Evolutionary conservation across 2,888 invertebrate species (phyloP).

Genomic region (Oscheius sp.): DNA sequence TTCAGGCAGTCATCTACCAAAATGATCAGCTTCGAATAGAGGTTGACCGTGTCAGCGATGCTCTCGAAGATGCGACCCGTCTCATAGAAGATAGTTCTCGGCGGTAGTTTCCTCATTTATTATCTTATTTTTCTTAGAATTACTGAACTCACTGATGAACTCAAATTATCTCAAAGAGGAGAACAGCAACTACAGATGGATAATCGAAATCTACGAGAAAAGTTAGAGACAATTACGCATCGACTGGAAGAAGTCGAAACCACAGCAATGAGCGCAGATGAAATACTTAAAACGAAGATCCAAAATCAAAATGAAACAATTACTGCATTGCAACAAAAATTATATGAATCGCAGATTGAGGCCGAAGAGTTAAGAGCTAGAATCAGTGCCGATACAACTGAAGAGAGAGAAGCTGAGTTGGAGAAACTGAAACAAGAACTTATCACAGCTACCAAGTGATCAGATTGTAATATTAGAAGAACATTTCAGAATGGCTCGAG

Average conservation of each 20-base stretch:
- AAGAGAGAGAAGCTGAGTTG: conserved; percentile 62
- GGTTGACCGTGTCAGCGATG: conserved; percentile 54
- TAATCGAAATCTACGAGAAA: conserved; percentile 25
- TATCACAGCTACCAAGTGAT: conserved; percentile 39
- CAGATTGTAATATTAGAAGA: not conserved
- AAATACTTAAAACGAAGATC: conserved; percentile 15
- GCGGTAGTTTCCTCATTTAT: conserved; percentile 37
- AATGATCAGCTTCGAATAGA: conserved; percentile 63
- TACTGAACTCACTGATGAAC: conserved; percentile 29
- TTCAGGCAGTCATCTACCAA: conserved; percentile 58
- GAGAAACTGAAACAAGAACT: conserved; percentile 56
- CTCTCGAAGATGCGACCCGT: conserved; percentile 62
- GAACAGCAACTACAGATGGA: conserved; percentile 34
- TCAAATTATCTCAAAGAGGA: conserved; percentile 29
- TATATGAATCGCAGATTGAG: conserved; percentile 31
- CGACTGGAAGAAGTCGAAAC: conserved; percentile 29
- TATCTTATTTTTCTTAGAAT: conserved; percentile 1
- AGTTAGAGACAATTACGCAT: conserved; percentile 10
- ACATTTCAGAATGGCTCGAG: conserved; percentile 34
- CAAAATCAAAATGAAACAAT: conserved; percentile 23
- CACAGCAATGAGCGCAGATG: conserved; percentile 19
- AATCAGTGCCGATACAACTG: conserved; percentile 11
- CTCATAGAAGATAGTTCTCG: conserved; percentile 60
- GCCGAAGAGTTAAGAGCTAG: conserved; percentile 7
- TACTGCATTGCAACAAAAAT: conserved; percentile 37